Evolutionary conservation across 2,888 invertebrate species (phyloP).

Genomic region (Epiblema foenella): DNA sequence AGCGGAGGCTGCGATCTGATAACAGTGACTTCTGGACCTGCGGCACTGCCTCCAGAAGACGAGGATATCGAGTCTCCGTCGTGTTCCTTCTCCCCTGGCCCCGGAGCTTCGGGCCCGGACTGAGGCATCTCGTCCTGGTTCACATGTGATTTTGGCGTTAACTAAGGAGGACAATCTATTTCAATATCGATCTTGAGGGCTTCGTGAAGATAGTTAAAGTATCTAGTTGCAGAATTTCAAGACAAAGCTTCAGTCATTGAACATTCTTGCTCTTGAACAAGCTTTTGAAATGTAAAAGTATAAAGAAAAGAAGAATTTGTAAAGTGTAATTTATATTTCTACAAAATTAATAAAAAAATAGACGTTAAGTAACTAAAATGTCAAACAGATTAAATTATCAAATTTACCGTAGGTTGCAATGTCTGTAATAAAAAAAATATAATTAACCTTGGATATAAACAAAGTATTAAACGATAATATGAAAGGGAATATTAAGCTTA

Average conservation of each 20-base stretch:
- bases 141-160: constrained; percentile 42
- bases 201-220: not conserved
- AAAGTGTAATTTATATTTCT: not conserved
- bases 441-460: constrained; percentile 16
- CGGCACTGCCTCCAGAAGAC: constrained; percentile 72
- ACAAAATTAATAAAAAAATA: not conserved
- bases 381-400: not conserved
- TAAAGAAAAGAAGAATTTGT: not conserved
- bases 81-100: constrained; percentile 63
- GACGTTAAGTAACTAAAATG: not conserved
- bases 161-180: constrained; percentile 33
- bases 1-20: constrained; percentile 66
- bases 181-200: constrained; percentile 14
- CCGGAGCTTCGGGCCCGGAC: constrained; percentile 69
- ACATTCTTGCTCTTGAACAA: constrained; percentile 19
- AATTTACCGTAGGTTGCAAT: constrained; percentile 39
- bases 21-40: constrained; percentile 74
- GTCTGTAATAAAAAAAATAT: constrained; percentile 41
- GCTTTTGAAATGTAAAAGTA: not conserved
- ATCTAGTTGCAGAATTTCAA: not conserved
- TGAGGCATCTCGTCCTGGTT: constrained; percentile 75
- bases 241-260: not conserved
- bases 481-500: not conserved
- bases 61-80: constrained; percentile 72
- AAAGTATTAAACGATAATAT: not conserved